Evolutionary conservation across 1,140 invertebrate species (phyloP), one percentile per base, ranked within the genome.

Genomic region (Drosophila lacteicornis): DNA sequence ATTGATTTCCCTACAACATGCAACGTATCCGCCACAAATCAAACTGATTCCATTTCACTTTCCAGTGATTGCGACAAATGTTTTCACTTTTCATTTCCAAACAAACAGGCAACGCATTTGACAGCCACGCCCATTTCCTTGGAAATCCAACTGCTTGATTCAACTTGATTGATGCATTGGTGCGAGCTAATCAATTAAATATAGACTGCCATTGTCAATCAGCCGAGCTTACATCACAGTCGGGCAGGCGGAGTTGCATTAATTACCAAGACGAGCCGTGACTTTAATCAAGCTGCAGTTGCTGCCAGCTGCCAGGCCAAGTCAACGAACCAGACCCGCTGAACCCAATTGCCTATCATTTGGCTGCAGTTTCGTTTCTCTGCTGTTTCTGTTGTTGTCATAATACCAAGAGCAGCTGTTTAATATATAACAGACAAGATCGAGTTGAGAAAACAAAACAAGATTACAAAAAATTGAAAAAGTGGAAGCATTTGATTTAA

Each of bases 311-410:
- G 82, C 74, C 46, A 45, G 13, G 46, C 58, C 40, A 30, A 88
- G 84, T 88, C 84, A 90, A 71, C 68, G 80, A 88, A 88, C 84
- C 63, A 69, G 42, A 38, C 46, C 38, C 1, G 27, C 46, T 36
- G 53, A 53, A 75, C 84, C 84, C 84, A 87, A 87, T 88, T 87
- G 88, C 85, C 84, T 68, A 83, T 83, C 80, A 80, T 82, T 79
- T 70, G 74, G 7, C 53, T 43, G 11, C 68, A 50, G 63, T 70
- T 65, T 70, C 76, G 69, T 79, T 69, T 38, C 36, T 38, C 36
- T 38, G 36, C 4, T 38, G 36, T 38, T 38, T 38, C 36, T 33
- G 55, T 57, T 59, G 61, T 51, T 69, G 66, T 84, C 81, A 84
- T 84, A 80, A 84, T 55, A 83, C 80, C 81, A 82, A 82, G 66